Evolutionary conservation across 2,888 invertebrate species (phyloP), one percentile per base, ranked within the genome.

Genomic region (Synanthedon andrenaeformis): DNA sequence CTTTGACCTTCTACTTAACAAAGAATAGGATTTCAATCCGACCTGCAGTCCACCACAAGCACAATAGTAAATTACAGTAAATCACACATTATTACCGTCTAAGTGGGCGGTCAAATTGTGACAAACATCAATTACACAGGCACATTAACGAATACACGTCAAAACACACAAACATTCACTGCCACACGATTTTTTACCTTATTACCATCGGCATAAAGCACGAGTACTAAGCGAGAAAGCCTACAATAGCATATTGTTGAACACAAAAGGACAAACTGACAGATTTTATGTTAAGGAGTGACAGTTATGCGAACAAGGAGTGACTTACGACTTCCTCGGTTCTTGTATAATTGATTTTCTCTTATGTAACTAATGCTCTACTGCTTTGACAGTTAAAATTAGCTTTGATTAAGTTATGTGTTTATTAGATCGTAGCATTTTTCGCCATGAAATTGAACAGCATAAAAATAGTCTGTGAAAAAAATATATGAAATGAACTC

Each of bases 271-370:
- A 58, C 54, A 56, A 58, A 56, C 53, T 59, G 54, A 57, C 61
- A 58, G 57, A 58, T 57, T 57, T 63, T 61, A 55, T 59, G 59
- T 49, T 6, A 45, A 45, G 56, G 55, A 51, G 51, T 57, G 63
- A 62, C 61, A 58, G 58, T 63, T 59, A 59, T 55, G 57, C 61
- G 66, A 68, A 72, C 67, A 66, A 71, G 62, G 64, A 69, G 66
- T 75, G 70, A 74, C 61, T 66, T 71, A 72, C 68, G 59, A 62
- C 65, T 71, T 72, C 66, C 66, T 63, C 14, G 14, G 45, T 45
- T 45, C 13, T n/a, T 13, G 45, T 45, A 45, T 45, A 45, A 45
- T 45, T 12, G 45, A 45, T 45, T 12, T 11, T 14, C 35, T 35
- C 35, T 35, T 35, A 35, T 59, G 57, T 59, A 60, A 57, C 57